Conservation (phyloP, 1,140 invertebrate species). For the Drosophila tristis region DNA sequence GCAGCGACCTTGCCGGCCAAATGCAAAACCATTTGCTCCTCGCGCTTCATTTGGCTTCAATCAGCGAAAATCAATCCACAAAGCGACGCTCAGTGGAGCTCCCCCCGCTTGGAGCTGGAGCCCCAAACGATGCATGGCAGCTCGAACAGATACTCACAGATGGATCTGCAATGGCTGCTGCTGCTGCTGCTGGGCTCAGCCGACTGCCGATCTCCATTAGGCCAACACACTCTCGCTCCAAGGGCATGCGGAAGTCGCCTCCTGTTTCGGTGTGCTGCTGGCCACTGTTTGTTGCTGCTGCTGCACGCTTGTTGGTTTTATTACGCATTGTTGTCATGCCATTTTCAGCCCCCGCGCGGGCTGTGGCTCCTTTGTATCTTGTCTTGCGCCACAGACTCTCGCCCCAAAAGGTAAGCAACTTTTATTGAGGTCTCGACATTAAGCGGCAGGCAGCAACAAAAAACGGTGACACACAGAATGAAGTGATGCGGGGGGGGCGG, state of each 20-base stretch:
- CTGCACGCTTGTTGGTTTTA: constrained; percentile 64
- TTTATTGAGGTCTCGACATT: constrained; percentile 70
- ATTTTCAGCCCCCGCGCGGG: too few relatives aligned
- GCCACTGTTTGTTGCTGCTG: constrained; percentile 38
- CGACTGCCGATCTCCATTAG: too few relatives aligned
- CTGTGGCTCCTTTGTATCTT: too few relatives aligned
- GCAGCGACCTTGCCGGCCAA: background rate
- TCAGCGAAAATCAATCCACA: too few relatives aligned
- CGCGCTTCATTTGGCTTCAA: constrained; percentile 34
- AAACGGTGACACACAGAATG: constrained; percentile 50
- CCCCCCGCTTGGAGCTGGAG: too few relatives aligned
- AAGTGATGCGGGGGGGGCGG: background rate
- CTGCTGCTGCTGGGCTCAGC: too few relatives aligned
- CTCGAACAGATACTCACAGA: too few relatives aligned
- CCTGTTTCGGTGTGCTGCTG: background rate
- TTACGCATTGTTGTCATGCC: constrained; percentile 56
- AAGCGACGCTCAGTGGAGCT: too few relatives aligned
- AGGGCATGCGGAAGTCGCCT: constrained; percentile 19
- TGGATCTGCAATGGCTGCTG: too few relatives aligned
- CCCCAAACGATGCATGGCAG: too few relatives aligned
- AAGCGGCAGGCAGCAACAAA: constrained; percentile 36
- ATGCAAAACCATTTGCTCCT: constrained; percentile 37
- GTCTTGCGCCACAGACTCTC: constrained; percentile 25
- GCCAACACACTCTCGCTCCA: too few relatives aligned
- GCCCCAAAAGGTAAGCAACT: constrained; percentile 65